Conservation (phyloP, 1,140 invertebrate species). For the Drosophila mauritiana region DNA sequence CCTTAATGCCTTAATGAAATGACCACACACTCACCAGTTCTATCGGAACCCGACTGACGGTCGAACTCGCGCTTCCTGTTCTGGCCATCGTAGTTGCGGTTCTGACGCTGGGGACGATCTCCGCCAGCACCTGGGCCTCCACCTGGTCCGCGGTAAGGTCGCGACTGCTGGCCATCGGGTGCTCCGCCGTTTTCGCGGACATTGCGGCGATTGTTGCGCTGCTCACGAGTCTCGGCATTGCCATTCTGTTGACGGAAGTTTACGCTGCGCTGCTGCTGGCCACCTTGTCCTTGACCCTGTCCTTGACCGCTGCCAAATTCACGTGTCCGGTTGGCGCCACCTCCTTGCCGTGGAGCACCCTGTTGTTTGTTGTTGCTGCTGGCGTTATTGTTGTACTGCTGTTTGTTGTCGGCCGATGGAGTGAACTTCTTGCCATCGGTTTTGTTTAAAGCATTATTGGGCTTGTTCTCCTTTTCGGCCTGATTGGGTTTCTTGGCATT, state of each 20-base stretch:
- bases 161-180: slow-evolving; percentile 85
- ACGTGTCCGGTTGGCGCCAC: slow-evolving; percentile 67
- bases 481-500: slow-evolving; percentile 83
- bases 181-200: slow-evolving; percentile 86
- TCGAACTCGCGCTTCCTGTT: slow-evolving; percentile 94
- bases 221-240: slow-evolving; percentile 87
- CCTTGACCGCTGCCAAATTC: slow-evolving; percentile 78
- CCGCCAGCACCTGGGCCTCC: slow-evolving; percentile 42
- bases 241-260: slow-evolving; percentile 84
- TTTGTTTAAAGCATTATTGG: slow-evolving; percentile 85
- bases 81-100: slow-evolving; percentile 88
- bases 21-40: slow-evolving; percentile 88
- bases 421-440: slow-evolving; percentile 69
- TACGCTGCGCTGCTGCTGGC: slow-evolving; percentile 71
- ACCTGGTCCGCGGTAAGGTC: slow-evolving; percentile 72
- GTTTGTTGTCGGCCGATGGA: slow-evolving; percentile 40
- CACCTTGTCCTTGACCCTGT: slow-evolving; percentile 67
- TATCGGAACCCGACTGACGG: slow-evolving; percentile 96
- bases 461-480: slow-evolving; percentile 94
- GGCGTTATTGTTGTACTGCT: slow-evolving; percentile 40
- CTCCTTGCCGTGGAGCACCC: slow-evolving; percentile 59
- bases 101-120: slow-evolving; percentile 82
- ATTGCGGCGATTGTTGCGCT: slow-evolving; percentile 90
- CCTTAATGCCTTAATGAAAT: background rate
- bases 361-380: slow-evolving; percentile 58